These are phyloP conservation scores for Xenotilapia caudafasciata DNA, from an alignment of 2,113 vertebrate genomes.

Conservation along the genomic window DNA sequence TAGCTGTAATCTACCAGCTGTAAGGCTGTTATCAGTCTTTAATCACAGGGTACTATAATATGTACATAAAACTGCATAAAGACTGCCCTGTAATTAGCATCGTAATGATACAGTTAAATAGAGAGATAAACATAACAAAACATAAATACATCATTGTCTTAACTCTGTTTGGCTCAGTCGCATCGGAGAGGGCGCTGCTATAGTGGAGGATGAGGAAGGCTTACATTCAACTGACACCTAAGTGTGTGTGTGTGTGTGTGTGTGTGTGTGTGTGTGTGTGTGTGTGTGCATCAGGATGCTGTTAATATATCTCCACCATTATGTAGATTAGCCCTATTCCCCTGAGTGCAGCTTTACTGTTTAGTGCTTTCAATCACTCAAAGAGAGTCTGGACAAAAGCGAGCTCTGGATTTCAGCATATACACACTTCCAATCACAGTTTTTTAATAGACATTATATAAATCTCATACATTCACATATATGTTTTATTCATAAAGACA, in stretches of 20 bases:
- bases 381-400: conserved; percentile 12
- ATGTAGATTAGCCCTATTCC: conserved; percentile 67
- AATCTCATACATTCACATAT: neutral
- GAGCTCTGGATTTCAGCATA: neutral
- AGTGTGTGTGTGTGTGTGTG: neutral
- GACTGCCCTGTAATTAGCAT: neutral
- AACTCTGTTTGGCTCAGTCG: neutral
- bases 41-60: neutral
- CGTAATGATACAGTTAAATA: neutral
- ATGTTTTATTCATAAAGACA: neutral
- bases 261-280: neutral
- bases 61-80: neutral
- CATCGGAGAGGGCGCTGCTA: neutral
- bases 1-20: neutral
- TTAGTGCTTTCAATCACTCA: conserved; percentile 61
- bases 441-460: neutral
- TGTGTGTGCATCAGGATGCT: neutral
- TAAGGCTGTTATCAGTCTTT: neutral
- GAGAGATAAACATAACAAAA: neutral
- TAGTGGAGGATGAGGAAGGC: neutral
- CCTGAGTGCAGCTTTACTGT: conserved; percentile 58
- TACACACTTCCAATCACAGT: conserved; percentile 1
- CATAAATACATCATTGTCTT: neutral
- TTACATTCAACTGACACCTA: neutral
- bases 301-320: conserved; percentile 53